Percentiles rank a stretch among this genome's conserved stretches.
phyloP scores from a whole-genome alignment of 2,797 vertebrate species.

The Antennarius maculatus region DNA sequence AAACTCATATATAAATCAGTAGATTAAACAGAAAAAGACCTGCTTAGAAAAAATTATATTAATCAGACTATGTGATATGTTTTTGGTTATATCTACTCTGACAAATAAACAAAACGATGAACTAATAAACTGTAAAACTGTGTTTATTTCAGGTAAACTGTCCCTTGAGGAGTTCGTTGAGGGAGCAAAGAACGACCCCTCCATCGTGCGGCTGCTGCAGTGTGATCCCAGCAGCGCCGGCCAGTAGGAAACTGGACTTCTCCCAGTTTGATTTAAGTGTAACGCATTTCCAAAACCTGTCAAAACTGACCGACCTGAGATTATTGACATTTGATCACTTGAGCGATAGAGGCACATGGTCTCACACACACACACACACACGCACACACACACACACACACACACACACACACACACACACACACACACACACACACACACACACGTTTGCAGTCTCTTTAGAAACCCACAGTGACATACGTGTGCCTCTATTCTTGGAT shows the following conservation, averaged over 20 bases:
- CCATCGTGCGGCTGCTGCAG: constrained; percentile 96
- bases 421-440: constrained; percentile 10
- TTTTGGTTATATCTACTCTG: background rate
- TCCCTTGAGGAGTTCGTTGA: constrained; percentile 97
- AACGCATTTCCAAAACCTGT: constrained; percentile 59
- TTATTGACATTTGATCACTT: constrained; percentile 35
- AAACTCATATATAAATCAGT: too few species aligned
- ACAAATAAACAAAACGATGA: background rate
- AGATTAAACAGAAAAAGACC: too few species aligned
- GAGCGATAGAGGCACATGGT: constrained; percentile 49
- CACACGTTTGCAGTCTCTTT: constrained; percentile 32
- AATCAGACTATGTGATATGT: background rate
- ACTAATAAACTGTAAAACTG: background rate
- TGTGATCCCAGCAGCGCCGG: constrained; percentile 96
- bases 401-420: constrained; percentile 1
- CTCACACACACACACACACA: constrained; percentile 10
- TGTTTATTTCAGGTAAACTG: constrained; percentile 87
- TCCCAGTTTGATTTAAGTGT: constrained; percentile 47
- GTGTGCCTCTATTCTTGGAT: constrained; percentile 55
- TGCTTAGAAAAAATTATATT: background rate
- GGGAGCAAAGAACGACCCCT: constrained; percentile 94
- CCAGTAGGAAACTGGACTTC: constrained; percentile 83
- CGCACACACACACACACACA: constrained; percentile 12
- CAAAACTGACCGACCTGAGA: constrained; percentile 48
- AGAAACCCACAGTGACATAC: constrained; percentile 24